phyloP scores from a whole-genome alignment of 2,113 vertebrate species.

The Brienomyrus brachyistius region DNA sequence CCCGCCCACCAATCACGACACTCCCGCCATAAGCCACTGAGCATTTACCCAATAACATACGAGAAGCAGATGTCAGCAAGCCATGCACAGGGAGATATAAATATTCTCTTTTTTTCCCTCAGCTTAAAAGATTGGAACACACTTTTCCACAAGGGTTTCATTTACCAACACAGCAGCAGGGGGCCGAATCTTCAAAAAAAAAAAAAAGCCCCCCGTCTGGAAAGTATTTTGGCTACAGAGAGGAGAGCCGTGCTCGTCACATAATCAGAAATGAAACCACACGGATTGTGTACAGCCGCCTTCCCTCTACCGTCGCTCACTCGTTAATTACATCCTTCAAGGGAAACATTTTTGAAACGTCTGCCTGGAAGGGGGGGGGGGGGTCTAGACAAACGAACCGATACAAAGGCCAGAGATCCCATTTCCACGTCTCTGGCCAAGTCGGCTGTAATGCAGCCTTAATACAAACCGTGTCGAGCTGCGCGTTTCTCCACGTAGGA shows the following conservation, averaged over 20 bases:
- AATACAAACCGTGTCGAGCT: not conserved
- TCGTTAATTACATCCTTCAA: not conserved
- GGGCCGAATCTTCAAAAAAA: conserved; percentile 11
- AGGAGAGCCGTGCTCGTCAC: not conserved
- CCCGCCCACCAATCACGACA: conserved; percentile 26
- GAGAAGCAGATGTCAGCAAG: conserved; percentile 11
- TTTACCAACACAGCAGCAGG: conserved; percentile 22
- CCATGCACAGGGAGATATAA: conserved; percentile 23
- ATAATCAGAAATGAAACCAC: conserved; percentile 3
- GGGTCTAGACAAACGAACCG: not conserved
- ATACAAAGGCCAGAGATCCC: not conserved
- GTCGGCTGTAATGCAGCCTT: not conserved
- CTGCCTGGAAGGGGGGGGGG: not conserved
- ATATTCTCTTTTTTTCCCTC: conserved; percentile 21
- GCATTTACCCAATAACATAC: conserved; percentile 20
- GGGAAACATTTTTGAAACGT: not conserved
- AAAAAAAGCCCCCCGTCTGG: not conserved
- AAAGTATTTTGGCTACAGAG: conserved; percentile 7
- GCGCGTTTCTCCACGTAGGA: not conserved
- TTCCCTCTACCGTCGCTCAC: not conserved
- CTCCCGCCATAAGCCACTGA: conserved; percentile 27
- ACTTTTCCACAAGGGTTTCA: conserved; percentile 28
- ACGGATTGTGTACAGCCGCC: not conserved
- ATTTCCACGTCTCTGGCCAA: not conserved
- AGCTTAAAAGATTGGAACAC: conserved; percentile 26